phyloP scores from a whole-genome alignment of 2,888 invertebrate species.

The Pediacus dermestoides region DNA sequence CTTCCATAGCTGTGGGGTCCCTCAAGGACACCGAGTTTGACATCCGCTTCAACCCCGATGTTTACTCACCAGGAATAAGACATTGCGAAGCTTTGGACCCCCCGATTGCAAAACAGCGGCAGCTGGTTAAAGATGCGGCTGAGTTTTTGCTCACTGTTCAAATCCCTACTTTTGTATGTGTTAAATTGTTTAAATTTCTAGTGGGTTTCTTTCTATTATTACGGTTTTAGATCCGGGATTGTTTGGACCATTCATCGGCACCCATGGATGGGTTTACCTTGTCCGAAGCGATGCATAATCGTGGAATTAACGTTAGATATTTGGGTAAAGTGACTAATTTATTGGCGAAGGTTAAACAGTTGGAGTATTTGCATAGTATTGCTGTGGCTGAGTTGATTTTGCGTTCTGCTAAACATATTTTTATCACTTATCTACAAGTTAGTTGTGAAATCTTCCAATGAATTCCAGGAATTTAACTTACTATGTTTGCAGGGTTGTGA shows the following conservation, averaged over 20 bases:
- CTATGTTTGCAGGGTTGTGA: constrained; percentile 65
- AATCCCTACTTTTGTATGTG: constrained; percentile 89
- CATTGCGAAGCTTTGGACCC: constrained; percentile 70
- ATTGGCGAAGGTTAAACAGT: constrained; percentile 70
- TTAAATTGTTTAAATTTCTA: constrained; percentile 3
- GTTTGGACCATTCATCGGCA: constrained; percentile 85
- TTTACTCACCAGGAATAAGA: constrained; percentile 90
- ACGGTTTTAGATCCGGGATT: constrained; percentile 71
- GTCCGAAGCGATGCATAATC: constrained; percentile 88
- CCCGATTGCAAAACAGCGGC: constrained; percentile 76
- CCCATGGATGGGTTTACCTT: constrained; percentile 94
- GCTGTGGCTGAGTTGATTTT: constrained; percentile 86
- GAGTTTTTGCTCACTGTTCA: constrained; percentile 91
- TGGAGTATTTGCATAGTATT: constrained; percentile 86
- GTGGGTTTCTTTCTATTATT: constrained; percentile 5
- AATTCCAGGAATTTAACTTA: constrained; percentile 6
- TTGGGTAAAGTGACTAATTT: constrained; percentile 86
- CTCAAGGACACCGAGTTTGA: constrained; percentile 94
- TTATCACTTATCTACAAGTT: constrained; percentile 87
- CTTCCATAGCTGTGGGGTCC: constrained; percentile 89
- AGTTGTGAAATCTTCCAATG: constrained; percentile 12
- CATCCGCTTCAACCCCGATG: constrained; percentile 97
- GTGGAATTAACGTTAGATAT: constrained; percentile 96
- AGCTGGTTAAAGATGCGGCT: constrained; percentile 91
- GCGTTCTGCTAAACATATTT: constrained; percentile 90